Conservation (phyloP, 2,888 invertebrate genomes). For the Rhagonycha lutea region DNA sequence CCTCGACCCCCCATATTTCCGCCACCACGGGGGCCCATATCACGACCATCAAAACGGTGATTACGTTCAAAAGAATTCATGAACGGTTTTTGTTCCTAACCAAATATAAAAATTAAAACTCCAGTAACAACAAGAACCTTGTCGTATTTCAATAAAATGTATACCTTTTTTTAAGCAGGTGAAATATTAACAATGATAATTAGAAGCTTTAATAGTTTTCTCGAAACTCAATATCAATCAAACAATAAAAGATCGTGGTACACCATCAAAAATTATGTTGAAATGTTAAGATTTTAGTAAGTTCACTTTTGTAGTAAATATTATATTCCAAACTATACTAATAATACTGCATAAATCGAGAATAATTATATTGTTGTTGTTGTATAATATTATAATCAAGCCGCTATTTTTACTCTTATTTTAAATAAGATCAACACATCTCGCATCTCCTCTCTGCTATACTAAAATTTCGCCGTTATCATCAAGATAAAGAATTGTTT, state of each 20-base stretch:
- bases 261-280: background rate
- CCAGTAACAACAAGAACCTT: background rate
- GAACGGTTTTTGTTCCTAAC: conserved; percentile 34
- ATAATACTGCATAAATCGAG: no score
- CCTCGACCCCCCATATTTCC: conserved; percentile 34
- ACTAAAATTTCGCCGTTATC: no score
- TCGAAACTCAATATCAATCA: background rate
- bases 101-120: conserved; percentile 20
- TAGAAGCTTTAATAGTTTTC: background rate
- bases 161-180: background rate
- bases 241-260: background rate
- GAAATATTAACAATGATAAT: background rate
- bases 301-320: background rate
- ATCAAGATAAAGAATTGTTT: no score
- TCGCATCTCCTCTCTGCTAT: no score
- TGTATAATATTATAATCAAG: no score
- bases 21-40: conserved; percentile 28
- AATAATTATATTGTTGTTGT: no score
- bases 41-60: conserved; percentile 30
- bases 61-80: conserved; percentile 35
- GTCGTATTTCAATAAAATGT: background rate
- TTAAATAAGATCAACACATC: no score
- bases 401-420: no score
- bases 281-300: background rate
- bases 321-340: background rate